phyloP scores from a whole-genome alignment of 2,113 vertebrate genomes.

The Labeo catla region DNA sequence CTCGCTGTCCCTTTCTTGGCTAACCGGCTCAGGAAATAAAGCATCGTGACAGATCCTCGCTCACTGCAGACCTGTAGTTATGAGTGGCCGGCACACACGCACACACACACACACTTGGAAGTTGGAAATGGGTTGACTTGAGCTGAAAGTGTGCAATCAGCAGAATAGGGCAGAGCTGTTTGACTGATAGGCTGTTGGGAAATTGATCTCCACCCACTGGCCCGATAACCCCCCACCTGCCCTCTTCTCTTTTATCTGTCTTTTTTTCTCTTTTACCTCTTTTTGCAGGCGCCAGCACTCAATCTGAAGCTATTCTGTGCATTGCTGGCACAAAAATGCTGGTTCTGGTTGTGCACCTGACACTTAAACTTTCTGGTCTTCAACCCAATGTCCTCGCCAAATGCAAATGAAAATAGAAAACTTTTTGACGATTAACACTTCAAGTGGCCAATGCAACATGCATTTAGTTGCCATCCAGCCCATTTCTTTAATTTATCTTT shows the following conservation, averaged over 20 bases:
- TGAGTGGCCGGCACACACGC: neutral
- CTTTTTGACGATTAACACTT: neutral
- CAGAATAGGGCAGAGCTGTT: conserved; percentile 73
- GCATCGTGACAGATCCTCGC: conserved; percentile 27
- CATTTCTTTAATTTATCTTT: neutral
- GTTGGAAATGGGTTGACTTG: conserved; percentile 73
- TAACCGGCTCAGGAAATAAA: conserved; percentile 35
- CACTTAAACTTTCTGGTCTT: neutral
- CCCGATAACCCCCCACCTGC: conserved; percentile 51
- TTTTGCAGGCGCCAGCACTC: neutral
- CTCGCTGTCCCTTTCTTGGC: neutral
- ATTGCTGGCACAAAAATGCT: neutral
- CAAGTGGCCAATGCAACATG: neutral
- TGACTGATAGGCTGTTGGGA: conserved; percentile 75
- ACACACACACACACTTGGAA: neutral
- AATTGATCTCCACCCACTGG: conserved; percentile 75
- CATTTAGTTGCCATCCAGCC: too few relatives aligned
- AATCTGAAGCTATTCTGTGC: neutral
- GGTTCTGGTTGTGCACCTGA: neutral
- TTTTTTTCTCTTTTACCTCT: neutral
- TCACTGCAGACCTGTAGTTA: conserved; percentile 19
- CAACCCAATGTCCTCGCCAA: neutral
- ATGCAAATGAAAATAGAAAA: neutral
- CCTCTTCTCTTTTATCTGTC: conserved; percentile 44
- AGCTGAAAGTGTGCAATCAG: conserved; percentile 77